Base-by-base conservation (phyloP, 1,140 invertebrate genomes). In the Eufriesea mexicana region DNA sequence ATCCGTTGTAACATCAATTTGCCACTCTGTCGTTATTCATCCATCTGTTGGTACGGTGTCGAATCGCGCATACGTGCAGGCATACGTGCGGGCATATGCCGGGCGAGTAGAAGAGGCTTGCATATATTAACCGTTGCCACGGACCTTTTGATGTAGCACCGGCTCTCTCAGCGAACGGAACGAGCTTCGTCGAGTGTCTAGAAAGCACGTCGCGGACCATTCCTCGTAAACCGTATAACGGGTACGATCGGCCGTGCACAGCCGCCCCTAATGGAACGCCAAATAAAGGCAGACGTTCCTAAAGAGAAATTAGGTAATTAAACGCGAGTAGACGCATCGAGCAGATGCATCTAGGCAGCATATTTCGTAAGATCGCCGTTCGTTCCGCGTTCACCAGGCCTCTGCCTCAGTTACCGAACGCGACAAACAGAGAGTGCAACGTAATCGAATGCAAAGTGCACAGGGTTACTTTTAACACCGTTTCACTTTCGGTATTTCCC, bases 61-160 rank as follows among this genome's bases (percentile, higher is more conserved):
- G 79, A 81, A 81, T 81, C 70, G 51, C 61, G 5, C 23, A 51
- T 57, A 35, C 23, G 23, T 10, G 18, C 61, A 18, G 25, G 35
- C 61, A 35, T 14, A 28, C 42, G 71, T 9, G 54, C 59, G 23
- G 16, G 23, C 10, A 25, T 14, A 42, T 8, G 28, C 51, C 12
- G 45, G 23, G 9, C 16, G 54, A 42, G 71, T 10, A 45, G 54
- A 73, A 42, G 64, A 49, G 62, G 16, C 35, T 70, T 42, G 80
- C 80, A 78, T 83, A 83, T 45, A 83, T 83, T 83, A 83, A 67
- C 70, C n/a, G 71, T 61, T 72, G 57, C 71, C 83, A 61, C 45
- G 76, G 55, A 82, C 70, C 74, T 83, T 86, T 88, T 85, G 86
- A 88, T 77, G 86, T 82, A 81, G 83, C 83, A 84, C 84, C 86